These are phyloP conservation scores for Phoxinus dragarum DNA, from an alignment of 2,797 vertebrate genomes.

Conservation along the genomic window DNA sequence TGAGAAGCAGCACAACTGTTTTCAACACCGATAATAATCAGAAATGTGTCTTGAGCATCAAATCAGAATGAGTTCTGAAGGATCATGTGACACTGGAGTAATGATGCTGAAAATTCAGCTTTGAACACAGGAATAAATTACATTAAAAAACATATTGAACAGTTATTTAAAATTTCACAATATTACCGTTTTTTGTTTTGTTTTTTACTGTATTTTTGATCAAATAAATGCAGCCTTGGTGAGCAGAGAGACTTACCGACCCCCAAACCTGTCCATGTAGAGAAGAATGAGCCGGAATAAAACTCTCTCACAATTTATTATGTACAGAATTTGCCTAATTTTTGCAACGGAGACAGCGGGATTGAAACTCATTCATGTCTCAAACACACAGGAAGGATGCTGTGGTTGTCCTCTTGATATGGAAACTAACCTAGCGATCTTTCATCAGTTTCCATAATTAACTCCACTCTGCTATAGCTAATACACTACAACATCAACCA, in stretches of 20 bases:
- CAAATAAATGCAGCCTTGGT: neutral
- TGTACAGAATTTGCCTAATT: neutral
- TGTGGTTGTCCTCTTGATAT: conserved; percentile 80
- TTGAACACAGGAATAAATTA: neutral
- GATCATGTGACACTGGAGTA: neutral
- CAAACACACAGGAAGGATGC: conserved; percentile 79
- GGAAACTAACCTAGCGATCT: conserved; percentile 78
- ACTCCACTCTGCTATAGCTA: conserved; percentile 46
- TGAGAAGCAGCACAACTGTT: neutral
- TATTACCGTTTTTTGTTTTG: neutral
- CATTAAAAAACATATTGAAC: neutral
- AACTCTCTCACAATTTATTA: neutral
- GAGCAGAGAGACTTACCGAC: no score
- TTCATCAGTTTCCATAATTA: conserved; percentile 81
- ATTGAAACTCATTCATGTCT: conserved; percentile 55
- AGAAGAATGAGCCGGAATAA: neutral
- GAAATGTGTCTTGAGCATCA: neutral
- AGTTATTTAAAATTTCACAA: neutral
- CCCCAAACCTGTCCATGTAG: neutral
- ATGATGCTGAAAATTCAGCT: neutral
- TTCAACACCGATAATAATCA: neutral
- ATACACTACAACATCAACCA: conserved; percentile 1
- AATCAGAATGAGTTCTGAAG: neutral
- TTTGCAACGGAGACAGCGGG: neutral
- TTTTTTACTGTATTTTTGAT: neutral